phyloP scores from a whole-genome alignment of 1,140 invertebrate genomes.

The Ostrea edulis region DNA sequence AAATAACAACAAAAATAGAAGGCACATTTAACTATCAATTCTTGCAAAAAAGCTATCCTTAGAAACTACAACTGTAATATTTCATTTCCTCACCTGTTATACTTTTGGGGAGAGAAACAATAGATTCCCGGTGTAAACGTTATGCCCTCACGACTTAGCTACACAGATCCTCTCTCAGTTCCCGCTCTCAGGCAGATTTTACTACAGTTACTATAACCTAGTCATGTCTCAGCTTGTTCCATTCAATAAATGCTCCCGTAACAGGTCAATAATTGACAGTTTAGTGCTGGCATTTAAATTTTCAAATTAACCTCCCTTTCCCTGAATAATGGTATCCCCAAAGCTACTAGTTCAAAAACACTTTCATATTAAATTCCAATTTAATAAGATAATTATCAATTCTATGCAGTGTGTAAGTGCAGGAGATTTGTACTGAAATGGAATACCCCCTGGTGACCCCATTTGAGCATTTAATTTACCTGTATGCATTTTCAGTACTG shows the following conservation, averaged over 20 bases:
- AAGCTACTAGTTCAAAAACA: background rate
- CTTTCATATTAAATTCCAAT: background rate
- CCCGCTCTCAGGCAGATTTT: slow-evolving; percentile 8
- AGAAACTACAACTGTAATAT: background rate
- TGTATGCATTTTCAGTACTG: background rate
- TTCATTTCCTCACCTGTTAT: slow-evolving; percentile 8
- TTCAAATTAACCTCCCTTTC: background rate
- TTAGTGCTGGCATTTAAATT: slow-evolving; percentile 21
- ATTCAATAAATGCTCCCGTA: background rate
- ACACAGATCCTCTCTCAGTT: background rate
- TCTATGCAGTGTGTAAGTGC: background rate
- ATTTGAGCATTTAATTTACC: slow-evolving; percentile 21
- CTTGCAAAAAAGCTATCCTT: background rate
- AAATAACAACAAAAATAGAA: background rate
- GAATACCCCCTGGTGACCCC: background rate
- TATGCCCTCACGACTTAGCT: slow-evolving; percentile 7
- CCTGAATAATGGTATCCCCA: background rate
- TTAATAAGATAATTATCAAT: background rate
- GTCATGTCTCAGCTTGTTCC: slow-evolving; percentile 43
- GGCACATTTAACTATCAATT: background rate
- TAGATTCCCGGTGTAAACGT: slow-evolving; percentile 8
- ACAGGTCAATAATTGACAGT: slow-evolving; percentile 24
- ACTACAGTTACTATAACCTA: slow-evolving; percentile 50
- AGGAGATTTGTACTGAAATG: background rate
- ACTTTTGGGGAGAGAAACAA: background rate